Conservation (phyloP, 2,113 vertebrate genomes). For the Etheostoma spectabile region DNA sequence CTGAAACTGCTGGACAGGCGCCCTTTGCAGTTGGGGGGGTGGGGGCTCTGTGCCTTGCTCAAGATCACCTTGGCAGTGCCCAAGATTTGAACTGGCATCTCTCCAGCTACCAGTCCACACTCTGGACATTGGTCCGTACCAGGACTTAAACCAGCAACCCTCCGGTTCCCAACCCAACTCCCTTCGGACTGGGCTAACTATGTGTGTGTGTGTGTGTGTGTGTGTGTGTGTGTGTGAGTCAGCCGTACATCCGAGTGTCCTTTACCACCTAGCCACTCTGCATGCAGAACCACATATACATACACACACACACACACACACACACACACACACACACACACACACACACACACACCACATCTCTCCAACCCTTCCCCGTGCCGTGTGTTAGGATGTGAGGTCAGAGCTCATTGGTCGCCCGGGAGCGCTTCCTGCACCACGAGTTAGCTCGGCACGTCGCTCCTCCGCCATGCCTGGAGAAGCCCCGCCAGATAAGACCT, state of each 20-base stretch:
- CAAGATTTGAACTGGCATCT: too few relatives aligned
- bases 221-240: conserved; percentile 1
- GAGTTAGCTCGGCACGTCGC: neutral
- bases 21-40: too few relatives aligned
- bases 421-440: conserved; percentile 19
- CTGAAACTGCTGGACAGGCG: too few relatives aligned
- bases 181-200: too few relatives aligned
- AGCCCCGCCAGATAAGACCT: conserved; percentile 40
- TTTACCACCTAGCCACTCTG: neutral
- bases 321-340: too few relatives aligned
- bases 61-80: too few relatives aligned
- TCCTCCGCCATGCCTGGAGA: conserved; percentile 35
- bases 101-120: too few relatives aligned
- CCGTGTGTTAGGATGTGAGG: conserved; percentile 49
- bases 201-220: neutral
- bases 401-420: conserved; percentile 59
- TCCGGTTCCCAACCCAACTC: too few relatives aligned
- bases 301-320: conserved; percentile 18
- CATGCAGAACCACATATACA: conserved; percentile 6
- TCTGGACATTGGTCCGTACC: too few relatives aligned
- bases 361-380: conserved; percentile 24
- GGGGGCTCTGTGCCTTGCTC: too few relatives aligned
- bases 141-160: too few relatives aligned
- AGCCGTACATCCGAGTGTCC: neutral
- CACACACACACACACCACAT: conserved; percentile 31